Evolutionary conservation across 2,797 vertebrate genomes (phyloP).

Genomic region (Acipenser oxyrinchus): DNA sequence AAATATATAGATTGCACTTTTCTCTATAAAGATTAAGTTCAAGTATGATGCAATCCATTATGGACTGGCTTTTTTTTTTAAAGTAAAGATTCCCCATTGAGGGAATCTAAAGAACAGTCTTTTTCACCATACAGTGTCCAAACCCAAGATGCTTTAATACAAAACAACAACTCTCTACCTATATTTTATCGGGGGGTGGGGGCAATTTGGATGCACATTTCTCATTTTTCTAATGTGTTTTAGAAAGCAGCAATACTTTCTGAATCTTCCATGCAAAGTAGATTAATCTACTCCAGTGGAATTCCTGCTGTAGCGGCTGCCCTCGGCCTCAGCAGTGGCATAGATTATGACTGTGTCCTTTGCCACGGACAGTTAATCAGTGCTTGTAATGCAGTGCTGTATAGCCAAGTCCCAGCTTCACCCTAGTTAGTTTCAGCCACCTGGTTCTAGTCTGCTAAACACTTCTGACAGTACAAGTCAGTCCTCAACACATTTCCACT

Average conservation of each 20-base stretch:
- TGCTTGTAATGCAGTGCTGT: neutral
- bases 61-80: conserved; percentile 51
- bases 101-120: conserved; percentile 50
- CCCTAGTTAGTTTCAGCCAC: neutral
- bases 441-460: neutral
- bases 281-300: neutral
- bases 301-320: neutral
- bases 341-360: conserved; percentile 42
- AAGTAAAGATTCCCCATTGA: conserved; percentile 30
- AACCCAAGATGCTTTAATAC: conserved; percentile 39
- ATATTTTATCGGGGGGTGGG: conserved; percentile 9
- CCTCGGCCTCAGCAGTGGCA: neutral
- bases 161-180: conserved; percentile 38
- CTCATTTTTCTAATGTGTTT: neutral
- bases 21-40: conserved; percentile 62
- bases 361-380: conserved; percentile 38
- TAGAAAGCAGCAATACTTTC: neutral
- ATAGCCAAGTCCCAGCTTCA: neutral
- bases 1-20: conserved; percentile 68
- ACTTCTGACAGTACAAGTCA: neutral
- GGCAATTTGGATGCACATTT: neutral
- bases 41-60: conserved; percentile 66
- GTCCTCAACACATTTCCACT: neutral
- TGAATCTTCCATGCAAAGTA: neutral
- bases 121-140: conserved; percentile 66